Percentiles rank a stretch among this genome's conserved stretches.
Evolutionary conservation across 2,113 vertebrate species (phyloP).

Genomic region (Syngnathus typhle): DNA sequence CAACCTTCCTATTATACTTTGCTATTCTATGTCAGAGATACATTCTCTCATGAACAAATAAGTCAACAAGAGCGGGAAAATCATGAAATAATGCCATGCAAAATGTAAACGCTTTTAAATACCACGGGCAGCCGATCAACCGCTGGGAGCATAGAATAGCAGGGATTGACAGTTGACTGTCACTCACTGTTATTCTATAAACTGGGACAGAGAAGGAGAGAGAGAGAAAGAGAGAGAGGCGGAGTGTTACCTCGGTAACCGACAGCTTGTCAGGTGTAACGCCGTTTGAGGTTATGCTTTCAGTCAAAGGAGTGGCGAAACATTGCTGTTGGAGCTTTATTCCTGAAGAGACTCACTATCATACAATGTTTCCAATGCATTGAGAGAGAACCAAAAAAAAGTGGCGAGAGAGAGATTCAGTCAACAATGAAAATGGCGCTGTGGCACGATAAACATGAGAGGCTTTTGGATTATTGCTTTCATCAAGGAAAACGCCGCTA

Average conservation of each 20-base stretch:
- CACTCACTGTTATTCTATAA: not conserved
- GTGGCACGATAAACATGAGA: slow-evolving; percentile 62
- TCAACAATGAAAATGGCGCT: slow-evolving; percentile 54
- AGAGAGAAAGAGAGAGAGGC: not conserved
- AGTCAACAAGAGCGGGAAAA: not conserved
- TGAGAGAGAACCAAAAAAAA: slow-evolving; percentile 57
- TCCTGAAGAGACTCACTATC: slow-evolving; percentile 66
- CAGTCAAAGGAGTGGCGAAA: slow-evolving; percentile 48
- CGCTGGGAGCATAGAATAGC: not conserved
- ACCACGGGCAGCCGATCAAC: not conserved
- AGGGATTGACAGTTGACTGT: not conserved
- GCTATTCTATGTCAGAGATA: not conserved
- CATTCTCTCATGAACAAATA: not conserved
- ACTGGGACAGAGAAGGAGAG: not conserved
- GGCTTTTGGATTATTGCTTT: slow-evolving; percentile 68
- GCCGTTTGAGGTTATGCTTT: slow-evolving; percentile 8
- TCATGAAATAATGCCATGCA: not conserved
- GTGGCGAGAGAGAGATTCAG: slow-evolving; percentile 54
- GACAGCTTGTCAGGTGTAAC: not conserved
- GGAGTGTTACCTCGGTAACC: not conserved
- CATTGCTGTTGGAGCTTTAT: slow-evolving; percentile 64
- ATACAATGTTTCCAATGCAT: slow-evolving; percentile 63
- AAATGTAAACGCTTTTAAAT: not conserved
- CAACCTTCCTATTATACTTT: not conserved
- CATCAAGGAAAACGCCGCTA: slow-evolving; percentile 44